Evolutionary conservation across 2,888 invertebrate species (phyloP).

Genomic region (Oxystoma pomonae): DNA sequence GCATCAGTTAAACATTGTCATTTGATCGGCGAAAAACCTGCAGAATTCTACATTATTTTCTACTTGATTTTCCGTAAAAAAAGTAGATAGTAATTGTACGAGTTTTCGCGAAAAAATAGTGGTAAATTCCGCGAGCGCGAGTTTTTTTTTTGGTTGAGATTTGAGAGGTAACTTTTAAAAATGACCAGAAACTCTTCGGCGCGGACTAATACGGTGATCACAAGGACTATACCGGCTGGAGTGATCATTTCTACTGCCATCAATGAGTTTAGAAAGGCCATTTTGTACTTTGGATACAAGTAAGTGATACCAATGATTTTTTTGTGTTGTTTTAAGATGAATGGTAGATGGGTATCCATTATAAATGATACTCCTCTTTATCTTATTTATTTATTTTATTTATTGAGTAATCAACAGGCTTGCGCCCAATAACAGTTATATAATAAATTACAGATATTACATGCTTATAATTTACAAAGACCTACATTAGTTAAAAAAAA

Average conservation of each 20-base stretch:
- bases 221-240: slow-evolving; percentile 46
- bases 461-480: too few relatives aligned
- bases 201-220: slow-evolving; percentile 38
- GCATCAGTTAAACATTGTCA: background rate
- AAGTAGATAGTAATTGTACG: background rate
- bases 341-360: too few relatives aligned
- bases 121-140: background rate
- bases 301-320: slow-evolving; percentile 35
- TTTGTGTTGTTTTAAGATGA: background rate
- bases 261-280: slow-evolving; percentile 48
- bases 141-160: background rate
- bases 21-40: background rate
- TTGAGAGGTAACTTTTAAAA: slow-evolving; percentile 4
- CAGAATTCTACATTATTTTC: background rate
- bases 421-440: too few relatives aligned
- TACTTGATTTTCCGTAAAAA: background rate
- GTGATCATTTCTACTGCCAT: slow-evolving; percentile 52
- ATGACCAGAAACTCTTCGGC: slow-evolving; percentile 32
- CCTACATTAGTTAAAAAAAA: too few relatives aligned
- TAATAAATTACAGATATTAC: too few relatives aligned
- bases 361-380: too few relatives aligned
- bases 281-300: slow-evolving; percentile 52
- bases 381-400: too few relatives aligned
- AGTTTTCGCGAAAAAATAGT: background rate
- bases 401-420: too few relatives aligned